Evolutionary conservation across 2,888 invertebrate genomes (phyloP).

Genomic region (Eupeodes luniger): DNA sequence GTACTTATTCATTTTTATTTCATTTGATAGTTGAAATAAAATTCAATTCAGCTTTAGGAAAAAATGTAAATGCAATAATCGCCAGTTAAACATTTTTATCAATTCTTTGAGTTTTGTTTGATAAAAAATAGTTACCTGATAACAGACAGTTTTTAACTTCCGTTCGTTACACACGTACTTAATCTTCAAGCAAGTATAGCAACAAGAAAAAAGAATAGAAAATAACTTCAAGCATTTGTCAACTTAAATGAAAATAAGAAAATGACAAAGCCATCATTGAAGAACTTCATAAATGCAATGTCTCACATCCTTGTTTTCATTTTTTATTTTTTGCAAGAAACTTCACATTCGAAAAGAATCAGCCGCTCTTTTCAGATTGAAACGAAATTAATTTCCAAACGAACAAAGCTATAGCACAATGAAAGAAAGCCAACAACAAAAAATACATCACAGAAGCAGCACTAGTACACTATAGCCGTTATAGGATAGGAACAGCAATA

Average conservation of each 20-base stretch:
- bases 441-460: neutral
- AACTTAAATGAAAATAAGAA: slow-evolving; percentile 28
- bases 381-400: slow-evolving; percentile 72
- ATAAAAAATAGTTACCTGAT: neutral
- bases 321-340: slow-evolving; percentile 12
- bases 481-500: neutral
- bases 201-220: neutral
- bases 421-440: slow-evolving; percentile 37
- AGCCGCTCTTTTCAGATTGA: slow-evolving; percentile 68
- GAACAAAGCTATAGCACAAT: slow-evolving; percentile 56
- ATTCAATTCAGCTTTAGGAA: neutral
- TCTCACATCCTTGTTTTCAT: slow-evolving; percentile 43
- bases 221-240: neutral
- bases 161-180: neutral
- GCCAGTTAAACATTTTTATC: neutral
- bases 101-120: neutral
- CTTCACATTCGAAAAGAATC: slow-evolving; percentile 65
- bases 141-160: neutral
- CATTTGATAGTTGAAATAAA: neutral
- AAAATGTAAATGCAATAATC: neutral
- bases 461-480: too few species aligned
- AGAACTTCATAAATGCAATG: slow-evolving; percentile 65
- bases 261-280: slow-evolving; percentile 56
- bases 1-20: neutral
- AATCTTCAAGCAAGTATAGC: neutral